Evolutionary conservation across 2,797 vertebrate genomes (phyloP), one percentile per base, ranked within the genome.

Genomic region (Chelonia mydas): DNA sequence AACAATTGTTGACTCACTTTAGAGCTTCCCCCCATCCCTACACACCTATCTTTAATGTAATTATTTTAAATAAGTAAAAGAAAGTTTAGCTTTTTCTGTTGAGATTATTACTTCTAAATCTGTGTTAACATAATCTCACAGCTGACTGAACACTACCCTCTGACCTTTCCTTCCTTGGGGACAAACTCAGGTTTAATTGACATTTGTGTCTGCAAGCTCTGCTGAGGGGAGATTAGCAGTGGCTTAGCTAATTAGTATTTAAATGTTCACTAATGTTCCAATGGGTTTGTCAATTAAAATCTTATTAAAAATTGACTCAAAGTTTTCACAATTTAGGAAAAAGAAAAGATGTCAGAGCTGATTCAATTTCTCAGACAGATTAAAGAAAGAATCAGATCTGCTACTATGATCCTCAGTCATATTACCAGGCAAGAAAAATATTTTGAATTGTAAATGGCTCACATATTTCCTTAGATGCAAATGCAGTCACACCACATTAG

Each of bases 181-280:
- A 98, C 97, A 96, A 97, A 98, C 97, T 98, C 93, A 90, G 96
- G 97, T 98, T 98, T 98, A 98, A 98, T 98, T 98, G 98, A 98
- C 96, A 0, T 97, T 98, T 98, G 96, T 97, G 97, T 98, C 98
- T 97, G 97, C 96, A 89, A 97, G 97, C 96, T 98, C 92, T 97
- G 96, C 94, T 96, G 96, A 96, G 83, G 95, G 96, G 90, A 98
- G 98, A 98, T 98, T 98, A 98, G 97, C 96, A 96, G 96, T 96
- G 95, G 96, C 86, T 98, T 98, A 98, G 98, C 98, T 98, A 98
- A 99, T 98, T 98, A 98, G 98, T 97, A 98, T 98, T 98, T 98
- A 98, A 98, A 98, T 97, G 94, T 96, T 98, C 90, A 7, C 98
- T 98, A 97, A 98, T 97, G 97, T 98, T 98, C 87, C 95, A 92